These are phyloP conservation scores for Prinia subflava DNA, from an alignment of 2,113 vertebrate genomes.

Conservation along the genomic window DNA sequence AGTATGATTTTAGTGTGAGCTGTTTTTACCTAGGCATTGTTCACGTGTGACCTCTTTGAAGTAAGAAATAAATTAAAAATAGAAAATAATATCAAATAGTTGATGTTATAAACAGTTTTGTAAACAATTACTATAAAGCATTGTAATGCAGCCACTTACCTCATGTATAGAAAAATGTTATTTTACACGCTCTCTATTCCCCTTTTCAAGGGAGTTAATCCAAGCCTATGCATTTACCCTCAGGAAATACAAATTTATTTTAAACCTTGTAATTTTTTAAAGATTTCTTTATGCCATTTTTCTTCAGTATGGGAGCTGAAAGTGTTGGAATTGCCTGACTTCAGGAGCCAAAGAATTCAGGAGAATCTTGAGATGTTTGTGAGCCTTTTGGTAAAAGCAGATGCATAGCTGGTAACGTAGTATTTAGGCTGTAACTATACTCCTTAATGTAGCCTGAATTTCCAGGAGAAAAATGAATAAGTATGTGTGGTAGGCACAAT, in stretches of 20 bases:
- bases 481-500: not conserved
- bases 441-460: not conserved
- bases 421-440: not conserved
- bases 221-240: not conserved
- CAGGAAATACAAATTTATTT: not conserved
- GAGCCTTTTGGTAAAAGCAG: not conserved
- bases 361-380: not conserved
- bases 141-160: not conserved
- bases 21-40: not conserved
- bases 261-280: not conserved
- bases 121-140: not conserved
- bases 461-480: not conserved
- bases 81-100: not conserved
- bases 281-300: not conserved
- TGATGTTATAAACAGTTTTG: not conserved
- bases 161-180: not conserved
- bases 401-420: rapidly evolving
- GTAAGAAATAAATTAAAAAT: not conserved
- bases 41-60: not conserved
- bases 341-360: not conserved
- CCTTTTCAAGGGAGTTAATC: not conserved
- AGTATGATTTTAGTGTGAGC: not conserved
- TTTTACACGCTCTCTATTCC: not conserved
- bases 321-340: not conserved
- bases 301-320: not conserved